Conservation (phyloP, 2,797 vertebrate genomes). For the Staurois parvus region DNA sequence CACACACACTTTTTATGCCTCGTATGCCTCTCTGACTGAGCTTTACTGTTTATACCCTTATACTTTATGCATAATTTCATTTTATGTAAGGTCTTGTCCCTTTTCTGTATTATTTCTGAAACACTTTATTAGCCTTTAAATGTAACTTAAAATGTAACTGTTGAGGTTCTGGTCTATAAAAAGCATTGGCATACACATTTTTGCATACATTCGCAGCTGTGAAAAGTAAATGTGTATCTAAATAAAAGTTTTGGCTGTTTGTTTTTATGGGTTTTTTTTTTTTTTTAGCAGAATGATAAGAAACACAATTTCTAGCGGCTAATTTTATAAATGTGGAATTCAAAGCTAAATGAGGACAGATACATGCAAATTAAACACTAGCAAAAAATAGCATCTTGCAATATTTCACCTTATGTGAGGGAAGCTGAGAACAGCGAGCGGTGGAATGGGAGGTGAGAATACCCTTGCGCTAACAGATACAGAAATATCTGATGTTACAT, state of each 20-base stretch:
- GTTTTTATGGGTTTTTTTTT: too few relatives aligned
- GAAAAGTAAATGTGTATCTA: neutral
- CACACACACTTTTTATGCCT: neutral
- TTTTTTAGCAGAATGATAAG: neutral
- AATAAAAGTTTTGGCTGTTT: neutral
- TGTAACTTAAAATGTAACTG: neutral
- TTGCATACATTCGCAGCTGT: neutral
- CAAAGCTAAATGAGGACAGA: constrained; percentile 36
- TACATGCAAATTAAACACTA: constrained; percentile 41
- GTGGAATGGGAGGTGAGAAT: constrained; percentile 48
- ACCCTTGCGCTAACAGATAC: constrained; percentile 24
- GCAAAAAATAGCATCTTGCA: constrained; percentile 15
- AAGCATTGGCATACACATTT: neutral
- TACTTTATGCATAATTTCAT: neutral
- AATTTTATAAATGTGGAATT: neutral
- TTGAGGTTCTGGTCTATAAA: neutral
- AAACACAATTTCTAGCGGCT: neutral
- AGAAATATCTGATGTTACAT: constrained; percentile 46
- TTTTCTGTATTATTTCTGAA: neutral
- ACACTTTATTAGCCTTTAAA: neutral
- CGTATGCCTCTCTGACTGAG: neutral
- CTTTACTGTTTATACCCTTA: neutral
- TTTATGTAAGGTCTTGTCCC: neutral
- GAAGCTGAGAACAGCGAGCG: constrained; percentile 38
- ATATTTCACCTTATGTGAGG: constrained; percentile 56